Evolutionary conservation across 1,140 invertebrate species (phyloP).

Genomic region (Listronotus oregonensis): DNA sequence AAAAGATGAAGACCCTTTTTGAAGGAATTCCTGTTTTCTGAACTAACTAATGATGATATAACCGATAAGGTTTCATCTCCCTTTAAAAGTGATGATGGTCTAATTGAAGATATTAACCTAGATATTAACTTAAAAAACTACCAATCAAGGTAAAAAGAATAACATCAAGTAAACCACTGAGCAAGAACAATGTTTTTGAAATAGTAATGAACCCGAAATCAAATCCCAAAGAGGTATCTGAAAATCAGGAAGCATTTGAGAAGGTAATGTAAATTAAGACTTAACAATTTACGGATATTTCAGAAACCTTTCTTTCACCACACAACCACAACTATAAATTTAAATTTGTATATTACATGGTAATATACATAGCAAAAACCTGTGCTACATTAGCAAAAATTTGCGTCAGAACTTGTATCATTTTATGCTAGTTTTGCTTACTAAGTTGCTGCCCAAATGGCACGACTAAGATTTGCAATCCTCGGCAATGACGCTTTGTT

Average conservation of each 20-base stretch:
- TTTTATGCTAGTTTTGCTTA: too few relatives aligned
- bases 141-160: slow-evolving; percentile 27
- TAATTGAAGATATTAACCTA: neutral
- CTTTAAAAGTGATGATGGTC: neutral
- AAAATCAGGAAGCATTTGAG: slow-evolving; percentile 25
- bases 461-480: too few relatives aligned
- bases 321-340: too few relatives aligned
- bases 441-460: too few relatives aligned
- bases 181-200: neutral
- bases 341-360: too few relatives aligned
- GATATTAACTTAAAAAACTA: slow-evolving; percentile 23
- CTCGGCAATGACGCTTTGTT: too few relatives aligned
- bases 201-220: neutral
- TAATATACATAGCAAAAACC: too few relatives aligned
- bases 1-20: neutral
- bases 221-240: neutral
- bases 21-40: neutral
- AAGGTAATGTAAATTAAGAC: too few relatives aligned
- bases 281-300: too few relatives aligned
- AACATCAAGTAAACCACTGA: neutral
- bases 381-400: too few relatives aligned
- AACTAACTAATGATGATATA: neutral
- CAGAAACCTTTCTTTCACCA: too few relatives aligned
- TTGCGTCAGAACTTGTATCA: too few relatives aligned
- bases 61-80: neutral